phyloP scores from a whole-genome alignment of 2,888 invertebrate genomes.

The Andricus quercusramuli region DNA sequence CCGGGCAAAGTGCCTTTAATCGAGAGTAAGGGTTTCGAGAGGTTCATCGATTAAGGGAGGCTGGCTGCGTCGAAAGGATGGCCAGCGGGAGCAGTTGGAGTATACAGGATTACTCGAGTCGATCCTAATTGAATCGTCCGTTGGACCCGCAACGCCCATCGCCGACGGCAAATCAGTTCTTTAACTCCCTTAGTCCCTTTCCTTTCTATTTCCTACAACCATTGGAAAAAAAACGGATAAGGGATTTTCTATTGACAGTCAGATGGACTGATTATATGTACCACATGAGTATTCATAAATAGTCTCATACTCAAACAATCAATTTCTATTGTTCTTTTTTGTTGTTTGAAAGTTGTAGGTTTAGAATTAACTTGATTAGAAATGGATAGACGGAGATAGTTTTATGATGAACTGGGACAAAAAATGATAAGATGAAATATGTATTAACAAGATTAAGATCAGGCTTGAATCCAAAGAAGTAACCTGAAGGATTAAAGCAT shows the following conservation, averaged over 20 bases:
- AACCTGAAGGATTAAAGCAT: no score
- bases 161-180: conserved; percentile 47
- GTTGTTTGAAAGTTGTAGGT: no score
- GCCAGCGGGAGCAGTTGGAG: conserved; percentile 68
- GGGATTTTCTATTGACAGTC: not conserved
- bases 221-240: not conserved
- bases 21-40: conserved; percentile 64
- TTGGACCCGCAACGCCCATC: conserved; percentile 68
- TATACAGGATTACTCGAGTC: conserved; percentile 71
- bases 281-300: not conserved
- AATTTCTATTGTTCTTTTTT: no score
- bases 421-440: no score
- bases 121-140: conserved; percentile 77
- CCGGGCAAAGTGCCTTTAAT: conserved; percentile 64
- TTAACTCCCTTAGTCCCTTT: conserved; percentile 45
- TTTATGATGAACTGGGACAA: no score
- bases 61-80: conserved; percentile 53
- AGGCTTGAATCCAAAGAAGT: no score
- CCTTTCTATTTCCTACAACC: conserved; percentile 44
- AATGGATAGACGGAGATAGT: no score
- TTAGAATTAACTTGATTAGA: no score
- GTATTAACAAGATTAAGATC: no score
- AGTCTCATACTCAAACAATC: no score
- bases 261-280: not conserved
- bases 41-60: conserved; percentile 65